A percentile compares a stretch with the other conserved stretches of the same genome.
These are phyloP conservation scores for Stegophylla sp. DNA, from an alignment of 2,888 invertebrate genomes.

Conservation along the genomic window DNA sequence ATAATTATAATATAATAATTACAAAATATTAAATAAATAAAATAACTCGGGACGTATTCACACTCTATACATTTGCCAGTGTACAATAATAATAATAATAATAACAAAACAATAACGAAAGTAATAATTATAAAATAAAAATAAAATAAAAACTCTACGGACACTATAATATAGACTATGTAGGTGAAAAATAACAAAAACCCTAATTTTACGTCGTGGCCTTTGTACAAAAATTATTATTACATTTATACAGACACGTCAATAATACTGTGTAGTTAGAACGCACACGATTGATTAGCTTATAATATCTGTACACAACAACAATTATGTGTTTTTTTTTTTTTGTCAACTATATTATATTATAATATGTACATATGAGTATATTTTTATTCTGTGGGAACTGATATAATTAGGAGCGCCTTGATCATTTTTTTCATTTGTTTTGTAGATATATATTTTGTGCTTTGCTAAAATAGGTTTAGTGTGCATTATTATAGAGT, in stretches of 20 bases:
- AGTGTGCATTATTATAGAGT: slow-evolving; percentile 46
- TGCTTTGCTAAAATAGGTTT: slow-evolving; percentile 50
- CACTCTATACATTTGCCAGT: slow-evolving; percentile 44
- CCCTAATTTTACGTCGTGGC: slow-evolving; percentile 35
- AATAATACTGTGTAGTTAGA: slow-evolving; percentile 10
- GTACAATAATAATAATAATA: slow-evolving; percentile 33
- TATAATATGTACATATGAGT: not conserved
- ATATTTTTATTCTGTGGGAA: not conserved
- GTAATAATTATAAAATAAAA: slow-evolving; percentile 3
- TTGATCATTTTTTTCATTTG: not conserved
- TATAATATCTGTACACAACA: slow-evolving; percentile 16
- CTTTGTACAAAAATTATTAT: slow-evolving; percentile 35
- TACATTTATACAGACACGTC: slow-evolving; percentile 33
- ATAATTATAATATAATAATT: slow-evolving; percentile 20
- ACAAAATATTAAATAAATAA: slow-evolving; percentile 47
- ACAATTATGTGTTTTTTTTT: not conserved
- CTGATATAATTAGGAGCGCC: slow-evolving; percentile 36
- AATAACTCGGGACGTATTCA: slow-evolving; percentile 53
- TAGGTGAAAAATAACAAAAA: slow-evolving; percentile 35
- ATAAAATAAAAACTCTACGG: slow-evolving; percentile 44
- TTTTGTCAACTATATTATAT: slow-evolving; percentile 7
- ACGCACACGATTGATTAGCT: not conserved
- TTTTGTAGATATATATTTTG: slow-evolving; percentile 43
- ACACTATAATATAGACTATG: slow-evolving; percentile 52
- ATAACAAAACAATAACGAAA: not conserved